Conservation (phyloP, 2,888 invertebrate genomes). For the Monopis laevigella region DNA sequence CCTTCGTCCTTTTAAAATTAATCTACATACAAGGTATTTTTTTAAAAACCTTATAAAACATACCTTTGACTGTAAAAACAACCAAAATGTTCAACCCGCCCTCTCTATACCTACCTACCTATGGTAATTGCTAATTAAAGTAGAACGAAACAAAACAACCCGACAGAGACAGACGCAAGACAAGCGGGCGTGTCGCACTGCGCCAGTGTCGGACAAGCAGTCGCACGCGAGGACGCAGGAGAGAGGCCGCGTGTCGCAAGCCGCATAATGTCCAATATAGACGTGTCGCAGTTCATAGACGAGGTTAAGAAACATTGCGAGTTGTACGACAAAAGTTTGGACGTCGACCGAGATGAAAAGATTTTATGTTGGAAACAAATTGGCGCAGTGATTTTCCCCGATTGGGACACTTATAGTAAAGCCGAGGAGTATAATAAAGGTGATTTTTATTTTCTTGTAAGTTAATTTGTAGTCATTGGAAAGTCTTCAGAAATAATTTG, state of each 20-base stretch:
- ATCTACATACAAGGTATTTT: too few species aligned
- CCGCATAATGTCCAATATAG: slow-evolving; percentile 14
- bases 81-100: too few species aligned
- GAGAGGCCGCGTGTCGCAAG: slow-evolving; percentile 17
- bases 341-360: slow-evolving; percentile 57
- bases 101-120: too few species aligned
- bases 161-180: slow-evolving; percentile 18
- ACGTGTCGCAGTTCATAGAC: slow-evolving; percentile 31
- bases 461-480: too few species aligned
- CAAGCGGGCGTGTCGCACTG: slow-evolving; percentile 33
- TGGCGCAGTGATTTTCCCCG: slow-evolving; percentile 41
- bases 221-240: slow-evolving; percentile 14
- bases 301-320: slow-evolving; percentile 53
- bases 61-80: too few species aligned
- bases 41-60: too few species aligned
- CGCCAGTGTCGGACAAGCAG: slow-evolving; percentile 3
- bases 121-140: too few species aligned
- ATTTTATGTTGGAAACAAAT: slow-evolving; percentile 51
- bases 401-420: slow-evolving; percentile 45
- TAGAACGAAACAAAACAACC: too few species aligned
- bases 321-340: slow-evolving; percentile 39
- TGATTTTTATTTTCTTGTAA: too few species aligned
- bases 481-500: too few species aligned
- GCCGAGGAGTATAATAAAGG: slow-evolving; percentile 53
- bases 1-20: too few species aligned